Evolutionary conservation across 2,797 vertebrate species (phyloP), one percentile per base, ranked within the genome.

Genomic region (Sebastes oblongus): DNA sequence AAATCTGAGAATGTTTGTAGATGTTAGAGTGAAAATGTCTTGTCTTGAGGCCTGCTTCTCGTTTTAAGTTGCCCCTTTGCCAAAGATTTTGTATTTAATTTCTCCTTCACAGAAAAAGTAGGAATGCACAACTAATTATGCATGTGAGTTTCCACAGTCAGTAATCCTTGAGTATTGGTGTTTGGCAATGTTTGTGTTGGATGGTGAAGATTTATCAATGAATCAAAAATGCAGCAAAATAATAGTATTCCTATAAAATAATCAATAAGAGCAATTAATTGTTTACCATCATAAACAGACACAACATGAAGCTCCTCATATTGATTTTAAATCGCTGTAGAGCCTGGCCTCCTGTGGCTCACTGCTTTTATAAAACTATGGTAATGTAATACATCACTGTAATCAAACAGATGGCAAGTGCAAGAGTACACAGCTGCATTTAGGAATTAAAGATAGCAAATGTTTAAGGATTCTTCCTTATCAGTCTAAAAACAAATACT

Each of bases 251-350:
- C 39, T 50, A 34, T 52, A 6, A 34, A 64, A 2, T 65, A 22
- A 70, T 68, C 22, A 22, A 32, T 27, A 29, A 22, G 14, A 46
- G 6, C 20, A 18, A 34, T 58, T 50, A 1, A 46, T 4, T 36
- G 1, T 64, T 50, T 56, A 12, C 22, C 3, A 22, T 84, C 59
- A 73, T 70, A 72, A 68, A 65, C 20, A 66, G 46, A 66, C 52
- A 59, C 54, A 10, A 50, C 56, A 30, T 20, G 34, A 27, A 66
- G 64, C 72, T 67, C 25, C 34, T 65, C 32, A 4, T 79, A 82
- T 87, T 84, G 83, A 87, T 84, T 84, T 81, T 72, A 66, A 72
- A 85, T 77, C 79, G 61, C 66, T 34, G 42, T 73, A 70, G 84
- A 78, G 46, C 73, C 13, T 34, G 72, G 66, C 52, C 77, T 78